Evolutionary conservation across 1,140 invertebrate species (phyloP), one percentile per base, ranked within the genome.

Genomic region (Trichonephila clavata): DNA sequence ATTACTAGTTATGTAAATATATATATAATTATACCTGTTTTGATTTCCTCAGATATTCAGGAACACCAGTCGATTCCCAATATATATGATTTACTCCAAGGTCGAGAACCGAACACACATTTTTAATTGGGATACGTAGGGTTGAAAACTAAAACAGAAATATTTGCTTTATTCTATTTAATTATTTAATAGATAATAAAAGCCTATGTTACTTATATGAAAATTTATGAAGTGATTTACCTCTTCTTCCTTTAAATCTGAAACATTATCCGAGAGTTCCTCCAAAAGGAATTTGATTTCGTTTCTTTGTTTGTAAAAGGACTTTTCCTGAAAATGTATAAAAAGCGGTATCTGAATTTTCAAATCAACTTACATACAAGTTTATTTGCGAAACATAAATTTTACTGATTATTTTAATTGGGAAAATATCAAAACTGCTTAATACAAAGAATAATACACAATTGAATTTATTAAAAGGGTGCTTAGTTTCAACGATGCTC

Each of bases 21-120:
- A 32, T 32, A 32, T 32, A 2, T 32, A 32, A n/a, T n/a, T 32
- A 80, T 24, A 81, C 92, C 32, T 80, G 43, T 81, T 93, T 68
- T 2, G 84, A 21, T 20, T 77, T 93, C 24, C 87, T 93, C 6
- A 93, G 57, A 39, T 61, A 93, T n/a, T 80, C 68, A 1, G 57
- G 8, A n/a, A 93, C 32, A 61, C 81, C 84, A 0, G 50, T 57
- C 1, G 84, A 80, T 50, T 93, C 92, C 92, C 92, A 93, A 6
- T 81, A 68, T 4, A 93, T 92, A 14, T 90, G 39, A 50, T n/a
- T 81, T 8, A 81, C 14, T 50, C 86, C 92, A 18, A 71, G 13
- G 20, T 88, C 84, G 7, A 93, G 71, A 18, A 88, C 43, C 18
- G 27, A 60, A 20, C 57, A 61, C 10, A 93, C 57, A 50, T 93